Percentiles rank a stretch among this genome's conserved stretches.
These are phyloP conservation scores for Pseudomyrmex gracilis DNA, from an alignment of 1,140 invertebrate species.

Conservation along the genomic window DNA sequence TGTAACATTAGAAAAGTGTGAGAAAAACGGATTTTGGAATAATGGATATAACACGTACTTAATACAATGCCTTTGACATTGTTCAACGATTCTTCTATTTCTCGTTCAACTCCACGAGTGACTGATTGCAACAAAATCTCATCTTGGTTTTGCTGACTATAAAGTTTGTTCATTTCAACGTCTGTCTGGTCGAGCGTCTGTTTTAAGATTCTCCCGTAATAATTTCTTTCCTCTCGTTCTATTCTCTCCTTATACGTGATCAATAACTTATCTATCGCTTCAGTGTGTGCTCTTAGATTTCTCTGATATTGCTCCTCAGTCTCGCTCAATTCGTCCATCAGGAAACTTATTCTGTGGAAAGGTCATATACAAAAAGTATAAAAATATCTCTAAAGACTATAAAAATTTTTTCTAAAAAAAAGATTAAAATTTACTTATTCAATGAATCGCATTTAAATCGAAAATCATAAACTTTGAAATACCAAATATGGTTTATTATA, in stretches of 20 bases:
- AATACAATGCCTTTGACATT: constrained; percentile 69
- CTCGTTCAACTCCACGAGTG: constrained; percentile 58
- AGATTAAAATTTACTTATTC: not conserved
- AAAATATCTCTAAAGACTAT: not conserved
- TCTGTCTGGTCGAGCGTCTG: constrained; percentile 42
- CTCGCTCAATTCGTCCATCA: constrained; percentile 75
- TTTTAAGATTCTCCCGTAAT: constrained; percentile 64
- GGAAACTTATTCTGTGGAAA: constrained; percentile 73
- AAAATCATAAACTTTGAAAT: not conserved
- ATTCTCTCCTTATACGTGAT: constrained; percentile 57
- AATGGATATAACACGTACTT: constrained; percentile 66
- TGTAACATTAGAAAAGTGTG: no score
- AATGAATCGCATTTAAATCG: not conserved
- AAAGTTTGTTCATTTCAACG: constrained; percentile 47
- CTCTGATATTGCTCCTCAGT: constrained; percentile 75
- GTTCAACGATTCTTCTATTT: constrained; percentile 59
- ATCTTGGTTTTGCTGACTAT: constrained; percentile 57
- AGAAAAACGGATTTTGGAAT: no score
- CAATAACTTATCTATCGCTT: constrained; percentile 75
- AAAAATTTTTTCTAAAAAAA: not conserved
- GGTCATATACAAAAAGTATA: not conserved
- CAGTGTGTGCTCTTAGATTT: constrained; percentile 68
- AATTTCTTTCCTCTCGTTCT: constrained; percentile 51
- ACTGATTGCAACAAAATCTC: constrained; percentile 69
- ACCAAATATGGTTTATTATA: not conserved